Conservation (phyloP, 2,888 invertebrate genomes). For the Minunthozetes semirufus region DNA sequence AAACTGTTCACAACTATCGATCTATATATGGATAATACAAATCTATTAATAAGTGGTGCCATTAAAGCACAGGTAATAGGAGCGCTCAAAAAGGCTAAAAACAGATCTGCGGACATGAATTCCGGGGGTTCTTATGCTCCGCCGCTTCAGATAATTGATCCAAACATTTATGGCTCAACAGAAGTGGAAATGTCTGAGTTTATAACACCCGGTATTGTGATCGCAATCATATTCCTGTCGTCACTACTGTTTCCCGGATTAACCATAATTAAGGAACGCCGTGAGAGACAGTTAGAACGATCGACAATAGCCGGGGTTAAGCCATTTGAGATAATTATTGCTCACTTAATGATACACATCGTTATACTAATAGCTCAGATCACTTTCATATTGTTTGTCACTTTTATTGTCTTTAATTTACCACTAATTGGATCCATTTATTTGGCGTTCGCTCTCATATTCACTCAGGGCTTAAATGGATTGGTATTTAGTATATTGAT, state of each 20-base stretch:
- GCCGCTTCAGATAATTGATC: slow-evolving; percentile 23
- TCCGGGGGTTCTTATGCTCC: not conserved
- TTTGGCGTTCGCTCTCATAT: not conserved
- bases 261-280: not conserved
- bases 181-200: slow-evolving; percentile 24
- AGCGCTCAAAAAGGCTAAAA: slow-evolving; percentile 13
- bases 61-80: not conserved
- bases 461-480: not conserved
- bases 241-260: slow-evolving; percentile 15
- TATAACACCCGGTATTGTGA: slow-evolving; percentile 18
- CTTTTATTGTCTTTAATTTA: not conserved
- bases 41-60: slow-evolving; percentile 24
- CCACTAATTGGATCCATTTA: slow-evolving; percentile 6
- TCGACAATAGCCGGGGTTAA: not conserved
- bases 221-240: slow-evolving; percentile 2
- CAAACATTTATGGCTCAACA: not conserved
- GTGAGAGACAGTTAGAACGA: not conserved
- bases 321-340: not conserved
- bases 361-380: not conserved
- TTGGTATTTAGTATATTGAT: slow-evolving; percentile 3
- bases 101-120: not conserved
- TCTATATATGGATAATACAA: slow-evolving; percentile 26
- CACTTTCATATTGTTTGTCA: not conserved
- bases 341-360: not conserved
- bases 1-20: slow-evolving; percentile 25